Evolutionary conservation across 2,797 vertebrate genomes (phyloP).

Genomic region (Acanthurus leucopareius): DNA sequence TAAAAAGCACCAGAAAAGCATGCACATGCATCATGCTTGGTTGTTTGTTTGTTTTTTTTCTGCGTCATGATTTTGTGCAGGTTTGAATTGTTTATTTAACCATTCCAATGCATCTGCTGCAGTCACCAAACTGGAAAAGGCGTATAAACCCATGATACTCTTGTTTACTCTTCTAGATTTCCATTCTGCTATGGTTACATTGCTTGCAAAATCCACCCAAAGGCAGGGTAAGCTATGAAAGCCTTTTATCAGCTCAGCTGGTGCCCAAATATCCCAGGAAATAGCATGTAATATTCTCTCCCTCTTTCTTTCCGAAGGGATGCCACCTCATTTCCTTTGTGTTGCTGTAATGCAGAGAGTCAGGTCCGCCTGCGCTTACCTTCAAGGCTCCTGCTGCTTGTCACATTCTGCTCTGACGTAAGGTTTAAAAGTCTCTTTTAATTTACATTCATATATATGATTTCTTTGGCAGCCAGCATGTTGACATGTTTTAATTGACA

Average conservation of each 20-base stretch:
- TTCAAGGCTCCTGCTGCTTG: constrained; percentile 22
- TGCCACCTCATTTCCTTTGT: constrained; percentile 66
- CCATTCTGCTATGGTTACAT: constrained; percentile 43
- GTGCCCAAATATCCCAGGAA: constrained; percentile 68
- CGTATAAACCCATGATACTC: constrained; percentile 29
- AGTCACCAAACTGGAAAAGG: constrained; percentile 42
- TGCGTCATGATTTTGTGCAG: constrained; percentile 16
- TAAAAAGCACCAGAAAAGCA: constrained; percentile 11
- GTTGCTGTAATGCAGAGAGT: constrained; percentile 44
- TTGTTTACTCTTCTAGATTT: constrained; percentile 41
- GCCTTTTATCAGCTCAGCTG: constrained; percentile 70
- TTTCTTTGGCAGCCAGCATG: constrained; percentile 30
- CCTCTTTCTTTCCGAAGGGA: constrained; percentile 44
- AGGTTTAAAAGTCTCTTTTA: constrained; percentile 23
- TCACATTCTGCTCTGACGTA: constrained; percentile 25
- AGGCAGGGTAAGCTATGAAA: constrained; percentile 64
- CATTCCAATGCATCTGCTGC: constrained; percentile 44
- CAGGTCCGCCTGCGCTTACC: constrained; percentile 24
- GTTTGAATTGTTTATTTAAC: constrained; percentile 21
- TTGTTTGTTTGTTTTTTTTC: constrained; percentile 26
- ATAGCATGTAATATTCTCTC: constrained; percentile 75
- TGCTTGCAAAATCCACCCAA: constrained; percentile 52
- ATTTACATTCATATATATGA: constrained; percentile 2
- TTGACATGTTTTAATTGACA: constrained; percentile 28
- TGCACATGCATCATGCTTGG: background rate